Evolutionary conservation across 2,888 invertebrate species (phyloP).

Genomic region (Geotrupes spiniger): DNA sequence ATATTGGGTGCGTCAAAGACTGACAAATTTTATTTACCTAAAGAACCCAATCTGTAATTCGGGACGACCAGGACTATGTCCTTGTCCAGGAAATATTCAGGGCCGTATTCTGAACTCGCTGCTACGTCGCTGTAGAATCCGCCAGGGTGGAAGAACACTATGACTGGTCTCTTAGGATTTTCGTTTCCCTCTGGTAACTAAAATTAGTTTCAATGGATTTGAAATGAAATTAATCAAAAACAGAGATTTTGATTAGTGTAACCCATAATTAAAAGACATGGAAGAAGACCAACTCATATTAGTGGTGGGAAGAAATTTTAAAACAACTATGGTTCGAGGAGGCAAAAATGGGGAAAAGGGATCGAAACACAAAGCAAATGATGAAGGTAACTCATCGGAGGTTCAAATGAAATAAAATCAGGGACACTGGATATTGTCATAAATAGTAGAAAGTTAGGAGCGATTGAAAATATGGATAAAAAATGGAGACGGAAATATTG

Average conservation of each 20-base stretch:
- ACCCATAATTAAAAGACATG: not conserved
- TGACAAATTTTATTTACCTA: conserved; percentile 46
- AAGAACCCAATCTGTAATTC: conserved; percentile 61
- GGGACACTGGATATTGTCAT: no score
- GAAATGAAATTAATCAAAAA: conserved; percentile 1
- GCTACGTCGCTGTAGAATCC: conserved; percentile 62
- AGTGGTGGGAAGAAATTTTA: no score
- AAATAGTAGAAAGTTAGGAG: no score
- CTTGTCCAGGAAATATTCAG: conserved; percentile 62
- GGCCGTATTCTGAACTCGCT: conserved; percentile 56
- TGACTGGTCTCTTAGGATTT: conserved; percentile 55
- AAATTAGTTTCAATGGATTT: conserved; percentile 5
- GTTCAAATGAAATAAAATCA: no score
- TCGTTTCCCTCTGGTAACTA: conserved; percentile 41
- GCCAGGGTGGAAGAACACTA: conserved; percentile 68
- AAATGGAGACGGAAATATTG: no score
- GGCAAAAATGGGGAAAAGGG: no score
- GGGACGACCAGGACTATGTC: conserved; percentile 64
- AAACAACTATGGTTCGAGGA: no score
- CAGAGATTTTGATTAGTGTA: not conserved
- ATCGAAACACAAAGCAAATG: no score
- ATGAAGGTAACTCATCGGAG: no score
- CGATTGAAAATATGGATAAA: no score
- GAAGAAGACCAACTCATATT: no score
- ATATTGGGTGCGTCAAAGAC: no score